Evolutionary conservation across 2,797 vertebrate species (phyloP), one percentile per base, ranked within the genome.

Genomic region (Acropternis orthonyx): DNA sequence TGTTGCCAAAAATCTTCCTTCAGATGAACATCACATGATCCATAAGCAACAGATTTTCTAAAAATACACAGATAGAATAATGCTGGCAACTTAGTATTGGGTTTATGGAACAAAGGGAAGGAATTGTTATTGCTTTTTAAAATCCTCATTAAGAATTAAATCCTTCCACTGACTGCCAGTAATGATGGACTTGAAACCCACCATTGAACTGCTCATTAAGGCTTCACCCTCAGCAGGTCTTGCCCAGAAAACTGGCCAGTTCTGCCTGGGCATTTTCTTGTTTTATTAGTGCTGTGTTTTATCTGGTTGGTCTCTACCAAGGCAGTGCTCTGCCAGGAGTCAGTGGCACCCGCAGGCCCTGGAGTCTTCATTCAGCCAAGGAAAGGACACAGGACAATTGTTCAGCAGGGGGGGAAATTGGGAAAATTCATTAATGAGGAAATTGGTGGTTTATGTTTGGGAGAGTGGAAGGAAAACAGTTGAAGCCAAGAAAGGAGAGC

Each of bases 401-500:
- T 88, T 79, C 85, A 69, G 82, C 72, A 52, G 75, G 76, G 61
- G 61, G 52, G 62, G 44, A n/a, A 79, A 75, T 48, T 48, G 80
- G 83, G 78, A 44, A 83, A 71, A 80, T 49, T 86, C 58, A 43
- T 78, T 95, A 81, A 80, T 37, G 73, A 86, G 91, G 77, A 93
- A 94, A 78, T 78, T 48, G 69, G 41, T 77, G 76, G 0, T 71
- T 93, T 83, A 21, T n/a, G n/a, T 81, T 68, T 37, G 88, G 77
- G 85, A 52, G 83, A 56, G 66, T 56, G 27, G 61, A 81, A 85
- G n/a, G 49, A 71, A 91, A 88, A 59, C 27, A 14, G 51, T 65
- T 41, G 10, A 39, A 72, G 85, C 43, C 44, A 51, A 52, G 89
- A 79, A 88, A 44, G 58, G 55, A 56, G 52, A 73, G 28, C 22